phyloP scores from a whole-genome alignment of 2,888 invertebrate species.

The Leptarthrus brevirostris region DNA sequence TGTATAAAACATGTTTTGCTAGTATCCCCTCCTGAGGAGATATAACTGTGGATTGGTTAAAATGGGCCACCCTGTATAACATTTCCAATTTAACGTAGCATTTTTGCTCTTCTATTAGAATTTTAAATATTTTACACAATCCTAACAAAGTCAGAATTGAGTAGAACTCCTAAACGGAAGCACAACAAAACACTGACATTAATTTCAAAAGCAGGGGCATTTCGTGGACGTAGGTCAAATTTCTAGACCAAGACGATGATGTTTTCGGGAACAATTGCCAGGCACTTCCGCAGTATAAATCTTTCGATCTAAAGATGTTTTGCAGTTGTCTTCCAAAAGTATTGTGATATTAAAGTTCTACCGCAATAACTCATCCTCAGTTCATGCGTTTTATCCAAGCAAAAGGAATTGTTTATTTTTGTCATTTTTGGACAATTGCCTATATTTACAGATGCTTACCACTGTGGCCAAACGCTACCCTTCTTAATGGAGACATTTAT shows the following conservation, averaged over 20 bases:
- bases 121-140: too few species aligned
- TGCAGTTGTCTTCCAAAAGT: not conserved
- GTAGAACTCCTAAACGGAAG: too few species aligned
- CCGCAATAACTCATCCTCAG: conserved; percentile 34
- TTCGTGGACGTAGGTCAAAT: not conserved
- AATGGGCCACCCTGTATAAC: too few species aligned
- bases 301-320: not conserved
- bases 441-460: conserved; percentile 13
- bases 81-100: too few species aligned
- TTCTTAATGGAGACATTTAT: conserved; percentile 3
- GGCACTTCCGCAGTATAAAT: conserved; percentile 29
- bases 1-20: too few species aligned
- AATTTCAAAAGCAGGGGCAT: too few species aligned
- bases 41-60: too few species aligned
- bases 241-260: not conserved
- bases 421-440: not conserved
- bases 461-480: not conserved
- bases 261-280: conserved; percentile 5
- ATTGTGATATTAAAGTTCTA: not conserved
- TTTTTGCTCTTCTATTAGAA: too few species aligned
- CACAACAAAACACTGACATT: too few species aligned
- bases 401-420: not conserved
- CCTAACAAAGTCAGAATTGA: too few species aligned
- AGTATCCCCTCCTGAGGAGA: too few species aligned
- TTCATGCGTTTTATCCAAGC: not conserved